Base-by-base conservation (phyloP, 1,140 invertebrate genomes). In the Cecropterus lyciades region DNA sequence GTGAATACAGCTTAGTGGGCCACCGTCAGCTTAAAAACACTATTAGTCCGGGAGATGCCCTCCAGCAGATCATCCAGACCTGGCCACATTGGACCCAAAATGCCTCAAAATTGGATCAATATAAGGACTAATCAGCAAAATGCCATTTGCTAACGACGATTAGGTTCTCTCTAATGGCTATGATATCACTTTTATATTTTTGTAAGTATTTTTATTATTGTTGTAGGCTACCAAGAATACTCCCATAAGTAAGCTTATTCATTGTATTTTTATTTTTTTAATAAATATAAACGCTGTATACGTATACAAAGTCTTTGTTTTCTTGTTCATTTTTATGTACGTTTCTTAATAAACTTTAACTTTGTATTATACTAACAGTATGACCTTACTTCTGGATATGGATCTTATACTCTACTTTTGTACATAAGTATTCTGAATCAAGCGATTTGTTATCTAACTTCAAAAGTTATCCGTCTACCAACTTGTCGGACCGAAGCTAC, bases 21-120 rank as follows among this genome's bases (percentile, higher is more conserved):
- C 95, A 92, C 10, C 87, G 93, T 40, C 95, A 96, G 84, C 90
- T 95, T 0, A 82, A 72, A 1, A 56, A 69, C 8, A 95, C 94
- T 0, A 49, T 80, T 9, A 96, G 95, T 82, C 95, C 95, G 3
- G 95, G 95, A 6, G 74, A 91, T 20, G 82, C 85, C 49, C 84
- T 96, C 0, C 95, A 93, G 71, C 77, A 88, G 42, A 81, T 92
- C n/a, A 93, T 95, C 11, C 69, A 92, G 69, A 93, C 65, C 2
- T 95, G 94, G 94, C 82, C 91, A 9, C 92, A 94, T 72, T 95
- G 92, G 91, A 43, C 53, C 1, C 15, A 16, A 8, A 10, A 56
- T 7, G 30, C 13, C 27, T 42, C 52, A 6, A 43, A 10, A 6
- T 37, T 37, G 9, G 10, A 11, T 11, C 9, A 37, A 3, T 37